Base-by-base conservation (phyloP, 2,797 vertebrate genomes). In the Pangasius macronema region DNA sequence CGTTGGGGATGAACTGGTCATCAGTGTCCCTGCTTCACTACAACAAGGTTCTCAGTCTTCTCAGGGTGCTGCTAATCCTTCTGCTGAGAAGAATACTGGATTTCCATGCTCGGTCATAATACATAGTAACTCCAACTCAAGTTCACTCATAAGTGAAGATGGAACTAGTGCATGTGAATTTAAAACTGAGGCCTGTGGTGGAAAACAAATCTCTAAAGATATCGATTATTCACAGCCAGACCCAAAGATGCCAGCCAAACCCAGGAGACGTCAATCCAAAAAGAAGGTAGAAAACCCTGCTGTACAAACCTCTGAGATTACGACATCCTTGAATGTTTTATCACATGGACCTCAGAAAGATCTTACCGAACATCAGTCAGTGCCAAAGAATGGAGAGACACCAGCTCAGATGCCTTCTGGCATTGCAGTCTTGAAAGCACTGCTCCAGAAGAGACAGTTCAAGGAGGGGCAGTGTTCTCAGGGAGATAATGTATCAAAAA, bases 381-480 rank as follows among this genome's bases (percentile, higher is more conserved):
- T 89, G 81, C 92, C 91, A 61, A 97, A 93, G 86, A 96, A 94
- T 46, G 93, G 96, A 14, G 93, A 96, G 88, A 84, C 93, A 18
- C 91, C 94, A 36, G 92, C 94, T 85, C 87, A 97, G 92, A 95
- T 95, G 73, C 96, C 97, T 1, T 97, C 97, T 91, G 95, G 98
- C 61, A 93, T 99, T 86, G 97, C 97, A 89, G 97, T 99, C 91
- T 93, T 99, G 82, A 99, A 98, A 91, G 97, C 98, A 92, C 94
- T 99, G 90, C 96, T 98, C 51, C 97, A 98, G 92, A 99, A 97
- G 92, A 97, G 97, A 87, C 97, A 97, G 85, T 96, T 96, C 85
- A 96, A 95, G 93, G 95, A 80, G 65, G 92, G 84, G 8, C 92
- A 93, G 81, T 79, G 91, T 16, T 93, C 95, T 96, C 86, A 53